These are phyloP conservation scores for Drosophila histrio DNA, from an alignment of 2,888 invertebrate species.

Conservation along the genomic window DNA sequence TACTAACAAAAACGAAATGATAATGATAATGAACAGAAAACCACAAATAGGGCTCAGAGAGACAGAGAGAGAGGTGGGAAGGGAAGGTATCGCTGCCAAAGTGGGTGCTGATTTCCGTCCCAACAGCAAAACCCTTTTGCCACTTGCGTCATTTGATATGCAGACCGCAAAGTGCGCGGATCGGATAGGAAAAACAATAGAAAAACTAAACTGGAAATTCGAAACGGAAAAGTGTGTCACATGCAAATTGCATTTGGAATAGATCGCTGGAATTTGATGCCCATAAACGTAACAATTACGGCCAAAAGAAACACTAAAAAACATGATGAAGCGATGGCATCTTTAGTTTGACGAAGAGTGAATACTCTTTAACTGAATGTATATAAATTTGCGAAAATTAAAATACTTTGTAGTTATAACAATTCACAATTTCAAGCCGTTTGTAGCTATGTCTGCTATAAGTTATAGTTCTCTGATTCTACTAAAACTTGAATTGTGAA, in stretches of 20 bases:
- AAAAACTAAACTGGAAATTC: constrained; percentile 26
- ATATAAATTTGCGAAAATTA: too few relatives aligned
- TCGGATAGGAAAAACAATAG: constrained; percentile 44
- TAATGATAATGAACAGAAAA: constrained; percentile 26
- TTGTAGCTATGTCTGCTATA: too few relatives aligned
- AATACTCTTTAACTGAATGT: not conserved
- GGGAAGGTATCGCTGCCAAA: constrained; percentile 30
- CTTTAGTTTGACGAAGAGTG: not conserved
- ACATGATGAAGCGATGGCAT: not conserved
- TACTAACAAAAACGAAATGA: constrained; percentile 1
- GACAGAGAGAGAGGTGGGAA: not conserved
- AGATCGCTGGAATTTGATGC: constrained; percentile 66
- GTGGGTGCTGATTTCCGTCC: constrained; percentile 66
- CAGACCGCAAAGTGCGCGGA: constrained; percentile 11
- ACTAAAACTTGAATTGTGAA: too few relatives aligned
- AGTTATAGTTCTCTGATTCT: too few relatives aligned
- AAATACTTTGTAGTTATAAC: too few relatives aligned
- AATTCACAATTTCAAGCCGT: too few relatives aligned
- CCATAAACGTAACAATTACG: constrained; percentile 64
- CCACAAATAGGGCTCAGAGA: constrained; percentile 14
- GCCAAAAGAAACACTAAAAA: constrained; percentile 6
- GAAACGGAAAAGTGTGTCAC: constrained; percentile 69
- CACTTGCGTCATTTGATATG: constrained; percentile 67
- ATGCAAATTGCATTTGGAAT: constrained; percentile 65
- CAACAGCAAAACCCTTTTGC: constrained; percentile 27